phyloP scores from a whole-genome alignment of 2,113 vertebrate genomes.

The Muntiacus reevesi region DNA sequence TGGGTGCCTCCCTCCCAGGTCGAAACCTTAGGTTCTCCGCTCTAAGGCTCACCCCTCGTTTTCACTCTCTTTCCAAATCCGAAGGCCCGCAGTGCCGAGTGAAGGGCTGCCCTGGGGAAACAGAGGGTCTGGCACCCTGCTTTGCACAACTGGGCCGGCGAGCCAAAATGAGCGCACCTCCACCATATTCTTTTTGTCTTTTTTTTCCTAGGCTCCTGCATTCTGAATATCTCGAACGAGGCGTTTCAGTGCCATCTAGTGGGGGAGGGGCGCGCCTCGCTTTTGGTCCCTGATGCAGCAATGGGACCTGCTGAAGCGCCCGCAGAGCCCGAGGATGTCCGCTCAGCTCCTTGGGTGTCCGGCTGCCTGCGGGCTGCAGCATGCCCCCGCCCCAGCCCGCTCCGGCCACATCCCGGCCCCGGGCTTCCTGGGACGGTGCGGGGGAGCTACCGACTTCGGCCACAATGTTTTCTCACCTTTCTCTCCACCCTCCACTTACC shows the following conservation, averaged over 20 bases:
- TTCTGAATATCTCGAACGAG: slow-evolving; percentile 70
- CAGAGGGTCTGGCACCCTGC: neutral
- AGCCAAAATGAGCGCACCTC: slow-evolving; percentile 73
- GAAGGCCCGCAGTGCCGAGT: neutral
- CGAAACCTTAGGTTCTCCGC: neutral
- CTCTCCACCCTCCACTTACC: neutral
- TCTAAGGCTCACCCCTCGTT: neutral
- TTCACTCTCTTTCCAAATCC: slow-evolving; percentile 10
- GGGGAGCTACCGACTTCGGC: neutral
- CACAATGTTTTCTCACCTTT: neutral
- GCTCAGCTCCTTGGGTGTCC: neutral
- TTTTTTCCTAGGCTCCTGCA: slow-evolving; percentile 26
- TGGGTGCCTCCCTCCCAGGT: neutral
- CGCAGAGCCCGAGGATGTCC: neutral
- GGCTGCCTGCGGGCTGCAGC: neutral
- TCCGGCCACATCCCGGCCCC: neutral
- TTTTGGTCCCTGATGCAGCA: neutral
- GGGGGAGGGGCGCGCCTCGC: slow-evolving; percentile 79
- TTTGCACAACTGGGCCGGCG: neutral
- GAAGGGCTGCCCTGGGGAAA: neutral
- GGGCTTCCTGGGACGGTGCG: neutral
- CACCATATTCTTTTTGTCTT: slow-evolving; percentile 76
- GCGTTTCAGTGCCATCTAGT: slow-evolving; percentile 87
- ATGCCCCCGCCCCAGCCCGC: neutral
- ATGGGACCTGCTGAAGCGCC: neutral